These are phyloP conservation scores for Elanoides forficatus DNA, from an alignment of 2,113 vertebrate genomes.

Conservation along the genomic window DNA sequence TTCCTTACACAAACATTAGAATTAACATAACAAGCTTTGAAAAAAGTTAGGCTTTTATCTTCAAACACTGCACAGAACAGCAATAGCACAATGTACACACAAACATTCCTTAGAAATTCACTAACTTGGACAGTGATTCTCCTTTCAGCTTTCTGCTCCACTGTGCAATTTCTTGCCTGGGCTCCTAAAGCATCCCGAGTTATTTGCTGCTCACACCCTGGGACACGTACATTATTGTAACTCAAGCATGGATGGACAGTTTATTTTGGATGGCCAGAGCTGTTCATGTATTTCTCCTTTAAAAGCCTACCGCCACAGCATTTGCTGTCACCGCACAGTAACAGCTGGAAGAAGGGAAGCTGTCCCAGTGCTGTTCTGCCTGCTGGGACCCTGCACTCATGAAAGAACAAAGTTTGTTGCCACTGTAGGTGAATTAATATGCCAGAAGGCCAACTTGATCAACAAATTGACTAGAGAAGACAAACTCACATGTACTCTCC, in stretches of 20 bases:
- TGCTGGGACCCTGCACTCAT: background rate
- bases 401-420: background rate
- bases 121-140: background rate
- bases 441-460: background rate
- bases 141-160: background rate
- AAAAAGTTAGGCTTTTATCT: background rate
- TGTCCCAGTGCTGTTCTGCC: background rate
- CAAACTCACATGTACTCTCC: slow-evolving; percentile 90
- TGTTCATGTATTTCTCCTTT: background rate
- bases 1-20: background rate
- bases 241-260: background rate
- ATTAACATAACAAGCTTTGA: background rate
- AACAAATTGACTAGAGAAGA: background rate
- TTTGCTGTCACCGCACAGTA: background rate
- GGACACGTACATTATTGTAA: background rate
- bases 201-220: background rate
- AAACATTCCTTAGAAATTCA: background rate
- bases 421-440: background rate
- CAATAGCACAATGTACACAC: background rate
- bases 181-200: background rate
- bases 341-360: background rate
- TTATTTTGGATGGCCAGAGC: background rate
- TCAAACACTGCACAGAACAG: background rate
- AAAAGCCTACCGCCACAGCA: background rate
- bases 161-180: background rate